Evolutionary conservation across 1,140 invertebrate genomes (phyloP).

Genomic region (Heliothis subflexa): DNA sequence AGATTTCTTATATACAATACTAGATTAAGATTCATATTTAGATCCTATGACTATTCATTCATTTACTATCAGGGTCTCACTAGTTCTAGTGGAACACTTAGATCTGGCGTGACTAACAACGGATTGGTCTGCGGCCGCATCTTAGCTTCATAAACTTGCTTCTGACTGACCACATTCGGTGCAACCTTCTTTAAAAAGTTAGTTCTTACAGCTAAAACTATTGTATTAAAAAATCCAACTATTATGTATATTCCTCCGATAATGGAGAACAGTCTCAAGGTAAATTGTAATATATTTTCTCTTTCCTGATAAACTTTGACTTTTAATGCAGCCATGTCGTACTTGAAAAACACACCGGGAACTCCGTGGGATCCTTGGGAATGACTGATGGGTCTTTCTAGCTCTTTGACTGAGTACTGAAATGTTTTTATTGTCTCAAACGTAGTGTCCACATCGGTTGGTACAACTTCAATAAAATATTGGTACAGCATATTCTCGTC

Average conservation of each 20-base stretch:
- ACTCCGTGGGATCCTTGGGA: conserved; percentile 94
- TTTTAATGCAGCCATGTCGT: conserved; percentile 96
- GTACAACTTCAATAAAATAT: conserved; percentile 98
- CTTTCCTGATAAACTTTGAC: conserved; percentile 94
- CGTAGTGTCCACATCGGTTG: conserved; percentile 94
- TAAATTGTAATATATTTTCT: conserved; percentile 92
- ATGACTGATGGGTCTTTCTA: conserved; percentile 91
- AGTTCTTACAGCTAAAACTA: conserved; percentile 68
- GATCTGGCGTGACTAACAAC: conserved; percentile 66
- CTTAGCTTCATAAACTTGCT: conserved; percentile 48
- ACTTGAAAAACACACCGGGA: conserved; percentile 98
- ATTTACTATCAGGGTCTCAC: conserved; percentile 71
- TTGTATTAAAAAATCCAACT: conserved; percentile 87
- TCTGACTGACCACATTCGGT: conserved; percentile 48
- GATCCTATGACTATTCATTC: conserved; percentile 50
- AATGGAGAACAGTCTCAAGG: conserved; percentile 94
- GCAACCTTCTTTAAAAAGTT: conserved; percentile 55
- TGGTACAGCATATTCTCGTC: conserved; percentile 93
- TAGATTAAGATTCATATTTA: conserved; percentile 42
- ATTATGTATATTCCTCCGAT: conserved; percentile 97
- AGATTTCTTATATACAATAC: conserved; percentile 56
- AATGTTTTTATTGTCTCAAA: conserved; percentile 91
- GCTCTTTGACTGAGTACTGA: conserved; percentile 97
- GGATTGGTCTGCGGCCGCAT: conserved; percentile 59
- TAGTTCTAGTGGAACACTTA: conserved; percentile 73